Percentiles rank a stretch among this genome's conserved stretches.
phyloP scores from a whole-genome alignment of 1,140 invertebrate genomes.

The Cecropterus lyciades region DNA sequence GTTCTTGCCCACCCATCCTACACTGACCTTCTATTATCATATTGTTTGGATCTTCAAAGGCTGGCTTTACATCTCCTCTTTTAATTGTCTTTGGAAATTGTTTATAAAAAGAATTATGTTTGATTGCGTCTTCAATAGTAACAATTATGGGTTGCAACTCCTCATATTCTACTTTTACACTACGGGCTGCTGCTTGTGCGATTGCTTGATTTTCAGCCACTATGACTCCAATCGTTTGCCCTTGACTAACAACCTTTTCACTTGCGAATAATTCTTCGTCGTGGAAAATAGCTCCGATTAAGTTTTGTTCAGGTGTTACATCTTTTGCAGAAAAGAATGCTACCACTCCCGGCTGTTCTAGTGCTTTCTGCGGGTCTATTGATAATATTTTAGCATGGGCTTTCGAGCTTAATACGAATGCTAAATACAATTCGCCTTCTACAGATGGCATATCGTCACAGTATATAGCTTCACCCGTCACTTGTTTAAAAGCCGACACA shows the following conservation, averaged over 20 bases:
- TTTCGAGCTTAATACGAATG: slow-evolving; percentile 91
- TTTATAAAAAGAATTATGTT: slow-evolving; percentile 89
- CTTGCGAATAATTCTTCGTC: slow-evolving; percentile 92
- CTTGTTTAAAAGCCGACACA: slow-evolving; percentile 94
- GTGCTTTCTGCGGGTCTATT: slow-evolving; percentile 89
- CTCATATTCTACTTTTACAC: slow-evolving; percentile 92
- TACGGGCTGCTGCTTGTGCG: slow-evolving; percentile 91
- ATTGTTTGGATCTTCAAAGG: slow-evolving; percentile 88
- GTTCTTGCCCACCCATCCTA: slow-evolving; percentile 96
- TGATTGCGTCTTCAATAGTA: slow-evolving; percentile 95
- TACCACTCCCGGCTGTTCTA: slow-evolving; percentile 90
- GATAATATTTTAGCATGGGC: slow-evolving; percentile 92
- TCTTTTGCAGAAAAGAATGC: slow-evolving; percentile 91
- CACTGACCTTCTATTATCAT: slow-evolving; percentile 91
- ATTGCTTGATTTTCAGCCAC: slow-evolving; percentile 89
- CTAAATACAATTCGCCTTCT: slow-evolving; percentile 91
- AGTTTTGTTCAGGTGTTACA: slow-evolving; percentile 87
- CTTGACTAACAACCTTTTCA: slow-evolving; percentile 89
- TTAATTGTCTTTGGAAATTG: slow-evolving; percentile 84
- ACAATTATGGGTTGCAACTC: slow-evolving; percentile 91
- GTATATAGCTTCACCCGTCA: slow-evolving; percentile 96
- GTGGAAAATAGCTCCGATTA: slow-evolving; percentile 88
- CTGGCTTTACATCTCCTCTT: slow-evolving; percentile 88
- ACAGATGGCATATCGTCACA: slow-evolving; percentile 94
- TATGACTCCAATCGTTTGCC: slow-evolving; percentile 92